phyloP scores from a whole-genome alignment of 2,888 invertebrate genomes.

The Balanococcus diminutus region DNA sequence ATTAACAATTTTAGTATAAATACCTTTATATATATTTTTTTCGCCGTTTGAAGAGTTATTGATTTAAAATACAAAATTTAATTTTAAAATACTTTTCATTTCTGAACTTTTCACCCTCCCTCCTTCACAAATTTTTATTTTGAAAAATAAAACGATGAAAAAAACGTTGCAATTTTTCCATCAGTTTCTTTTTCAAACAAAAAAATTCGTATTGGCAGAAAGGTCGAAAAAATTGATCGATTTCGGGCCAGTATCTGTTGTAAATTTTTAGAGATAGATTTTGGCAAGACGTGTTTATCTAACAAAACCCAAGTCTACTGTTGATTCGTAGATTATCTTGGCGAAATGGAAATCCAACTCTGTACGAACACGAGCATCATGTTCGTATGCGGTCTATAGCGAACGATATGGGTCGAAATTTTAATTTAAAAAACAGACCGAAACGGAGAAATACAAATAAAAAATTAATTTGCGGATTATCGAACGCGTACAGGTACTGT shows the following conservation, averaged over 20 bases:
- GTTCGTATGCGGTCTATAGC: too few species aligned
- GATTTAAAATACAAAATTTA: too few species aligned
- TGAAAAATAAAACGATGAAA: too few species aligned
- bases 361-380: background rate
- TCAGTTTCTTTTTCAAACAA: background rate
- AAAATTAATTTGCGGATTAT: background rate
- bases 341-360: background rate
- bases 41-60: too few species aligned
- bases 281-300: background rate
- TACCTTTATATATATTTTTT: too few species aligned
- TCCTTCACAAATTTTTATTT: too few species aligned
- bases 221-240: background rate
- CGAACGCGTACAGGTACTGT: background rate
- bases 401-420: background rate
- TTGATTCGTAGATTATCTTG: background rate
- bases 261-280: background rate
- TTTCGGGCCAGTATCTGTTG: background rate
- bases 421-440: background rate
- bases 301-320: background rate
- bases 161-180: too few species aligned
- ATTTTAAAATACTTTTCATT: too few species aligned
- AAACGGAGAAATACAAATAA: background rate
- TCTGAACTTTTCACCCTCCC: too few species aligned
- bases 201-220: background rate
- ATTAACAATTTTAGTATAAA: too few species aligned